Conservation (phyloP, 2,113 vertebrate species). For the Bagarius yarrelli region DNA sequence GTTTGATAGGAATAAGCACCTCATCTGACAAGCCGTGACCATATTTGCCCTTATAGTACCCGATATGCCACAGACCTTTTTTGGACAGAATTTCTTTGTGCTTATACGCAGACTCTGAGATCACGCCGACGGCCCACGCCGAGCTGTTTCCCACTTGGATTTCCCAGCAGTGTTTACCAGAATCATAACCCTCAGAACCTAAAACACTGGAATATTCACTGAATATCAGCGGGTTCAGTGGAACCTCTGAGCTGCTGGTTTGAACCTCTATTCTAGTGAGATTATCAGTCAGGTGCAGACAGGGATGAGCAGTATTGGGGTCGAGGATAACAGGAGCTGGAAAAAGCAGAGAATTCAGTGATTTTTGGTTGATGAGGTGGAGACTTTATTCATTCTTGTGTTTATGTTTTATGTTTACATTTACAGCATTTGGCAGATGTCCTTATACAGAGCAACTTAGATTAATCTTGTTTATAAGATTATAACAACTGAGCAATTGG, state of each 20-base stretch:
- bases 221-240: neutral
- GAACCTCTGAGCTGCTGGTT: neutral
- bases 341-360: neutral
- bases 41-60: constrained; percentile 35
- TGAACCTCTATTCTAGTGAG: constrained; percentile 29
- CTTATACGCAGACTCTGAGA: constrained; percentile 33
- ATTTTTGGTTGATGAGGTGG: neutral
- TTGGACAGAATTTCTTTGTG: constrained; percentile 1
- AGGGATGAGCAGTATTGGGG: constrained; percentile 52
- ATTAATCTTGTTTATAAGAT: no score
- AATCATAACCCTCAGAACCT: constrained; percentile 43
- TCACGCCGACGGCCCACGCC: constrained; percentile 49
- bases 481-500: no score
- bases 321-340: constrained; percentile 48
- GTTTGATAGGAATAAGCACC: constrained; percentile 9
- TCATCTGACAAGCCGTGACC: constrained; percentile 28
- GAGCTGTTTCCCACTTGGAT: constrained; percentile 44
- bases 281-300: constrained; percentile 38
- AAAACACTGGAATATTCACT: constrained; percentile 35
- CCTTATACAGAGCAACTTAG: no score
- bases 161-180: constrained; percentile 50
- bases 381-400: no score
- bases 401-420: no score
- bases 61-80: constrained; percentile 40
- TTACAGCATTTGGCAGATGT: no score